phyloP scores from a whole-genome alignment of 2,113 vertebrate genomes.

The Mirounga angustirostris region DNA sequence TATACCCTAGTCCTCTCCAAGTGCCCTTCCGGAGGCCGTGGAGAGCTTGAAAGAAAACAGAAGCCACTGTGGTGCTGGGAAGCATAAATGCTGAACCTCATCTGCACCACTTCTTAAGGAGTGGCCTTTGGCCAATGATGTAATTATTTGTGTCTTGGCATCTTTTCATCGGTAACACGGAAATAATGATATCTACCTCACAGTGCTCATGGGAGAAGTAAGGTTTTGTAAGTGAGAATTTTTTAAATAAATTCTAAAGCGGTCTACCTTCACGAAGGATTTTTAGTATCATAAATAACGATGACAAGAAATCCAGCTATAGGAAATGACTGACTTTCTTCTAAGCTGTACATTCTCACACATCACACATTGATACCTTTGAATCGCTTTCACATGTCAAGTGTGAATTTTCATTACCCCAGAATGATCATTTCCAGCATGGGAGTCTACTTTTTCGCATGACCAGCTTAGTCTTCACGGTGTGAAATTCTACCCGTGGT shows the following conservation, averaged over 20 bases:
- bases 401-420: not conserved
- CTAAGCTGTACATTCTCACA: not conserved
- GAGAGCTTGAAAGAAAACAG: not conserved
- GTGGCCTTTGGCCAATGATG: not conserved
- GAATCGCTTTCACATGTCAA: not conserved
- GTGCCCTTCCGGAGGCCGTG: accelerated
- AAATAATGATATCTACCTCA: not conserved
- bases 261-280: not conserved
- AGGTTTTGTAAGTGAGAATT: not conserved
- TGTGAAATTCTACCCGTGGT: not conserved
- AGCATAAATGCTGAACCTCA: not conserved
- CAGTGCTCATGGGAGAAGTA: not conserved
- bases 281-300: not conserved
- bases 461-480: not conserved
- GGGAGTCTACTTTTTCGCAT: not conserved
- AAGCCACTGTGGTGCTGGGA: not conserved
- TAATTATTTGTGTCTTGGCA: not conserved
- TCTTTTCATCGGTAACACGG: not conserved
- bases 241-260: not conserved
- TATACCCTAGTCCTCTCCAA: not conserved
- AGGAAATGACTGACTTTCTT: not conserved
- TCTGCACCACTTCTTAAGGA: not conserved
- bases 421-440: not conserved
- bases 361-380: not conserved
- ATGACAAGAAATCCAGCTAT: not conserved